Evolutionary conservation across 2,113 vertebrate genomes (phyloP).

Genomic region (Nibea albiflora): DNA sequence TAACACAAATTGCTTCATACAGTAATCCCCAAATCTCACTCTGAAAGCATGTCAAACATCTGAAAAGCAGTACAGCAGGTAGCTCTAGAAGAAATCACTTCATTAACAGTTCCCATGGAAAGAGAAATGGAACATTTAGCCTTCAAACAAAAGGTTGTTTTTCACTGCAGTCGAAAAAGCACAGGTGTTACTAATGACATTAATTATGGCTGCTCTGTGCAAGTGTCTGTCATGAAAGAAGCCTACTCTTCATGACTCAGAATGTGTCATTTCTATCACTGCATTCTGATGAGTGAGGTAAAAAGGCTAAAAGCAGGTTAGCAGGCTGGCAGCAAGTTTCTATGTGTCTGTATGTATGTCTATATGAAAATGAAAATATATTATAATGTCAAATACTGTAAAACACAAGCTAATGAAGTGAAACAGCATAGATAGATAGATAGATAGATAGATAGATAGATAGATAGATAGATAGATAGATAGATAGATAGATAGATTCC

Average conservation of each 20-base stretch:
- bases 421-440: too few relatives aligned
- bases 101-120: not conserved
- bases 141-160: not conserved
- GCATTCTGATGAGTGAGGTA: not conserved
- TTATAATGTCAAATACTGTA: not conserved
- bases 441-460: too few relatives aligned
- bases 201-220: too few relatives aligned
- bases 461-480: too few relatives aligned
- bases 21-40: too few relatives aligned
- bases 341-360: too few relatives aligned
- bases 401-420: not conserved
- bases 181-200: too few relatives aligned
- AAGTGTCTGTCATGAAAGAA: not conserved
- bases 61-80: not conserved
- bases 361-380: not conserved
- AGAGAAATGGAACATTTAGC: not conserved
- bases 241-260: not conserved
- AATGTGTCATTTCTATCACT: not conserved
- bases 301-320: too few relatives aligned
- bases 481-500: too few relatives aligned
- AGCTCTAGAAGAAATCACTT: not conserved
- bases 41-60: not conserved
- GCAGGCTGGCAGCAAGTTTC: too few relatives aligned
- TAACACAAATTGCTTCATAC: too few relatives aligned
- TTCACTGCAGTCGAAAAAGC: not conserved